phyloP scores from a whole-genome alignment of 1,140 invertebrate genomes.

The Drosophila sucinea region DNA sequence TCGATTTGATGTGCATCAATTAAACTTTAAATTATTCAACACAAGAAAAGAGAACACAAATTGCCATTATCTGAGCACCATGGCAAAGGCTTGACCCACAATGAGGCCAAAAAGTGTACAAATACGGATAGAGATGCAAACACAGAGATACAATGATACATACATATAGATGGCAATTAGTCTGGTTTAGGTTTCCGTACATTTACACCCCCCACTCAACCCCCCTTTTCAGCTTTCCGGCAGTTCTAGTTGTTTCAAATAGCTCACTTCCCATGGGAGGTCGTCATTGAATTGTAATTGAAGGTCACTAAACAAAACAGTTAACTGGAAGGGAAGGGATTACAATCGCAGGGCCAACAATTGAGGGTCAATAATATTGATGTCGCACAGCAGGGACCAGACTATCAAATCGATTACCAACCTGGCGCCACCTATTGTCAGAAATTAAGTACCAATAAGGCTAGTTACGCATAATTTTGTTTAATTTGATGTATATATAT shows the following conservation, averaged over 20 bases:
- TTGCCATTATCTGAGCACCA: constrained; percentile 28
- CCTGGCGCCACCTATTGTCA: background rate
- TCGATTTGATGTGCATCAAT: constrained; percentile 6
- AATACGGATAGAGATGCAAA: constrained; percentile 35
- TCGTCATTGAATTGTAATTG: constrained; percentile 29
- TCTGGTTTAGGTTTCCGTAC: constrained; percentile 57
- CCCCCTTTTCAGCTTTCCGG: constrained; percentile 58
- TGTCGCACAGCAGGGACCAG: background rate
- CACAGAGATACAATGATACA: constrained; percentile 21
- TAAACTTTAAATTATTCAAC: background rate
- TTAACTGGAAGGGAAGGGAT: background rate
- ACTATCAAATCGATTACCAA: background rate
- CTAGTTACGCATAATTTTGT: background rate
- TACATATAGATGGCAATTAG: constrained; percentile 66
- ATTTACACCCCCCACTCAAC: constrained; percentile 2
- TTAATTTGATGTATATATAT: too few species aligned
- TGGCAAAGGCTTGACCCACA: constrained; percentile 62
- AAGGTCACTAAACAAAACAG: constrained; percentile 4
- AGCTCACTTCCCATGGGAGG: constrained; percentile 35
- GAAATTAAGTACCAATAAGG: background rate
- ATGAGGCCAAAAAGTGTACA: constrained; percentile 30
- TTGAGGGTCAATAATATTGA: background rate
- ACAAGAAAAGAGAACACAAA: constrained; percentile 17
- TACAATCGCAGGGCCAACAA: too few species aligned
- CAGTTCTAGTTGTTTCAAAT: constrained; percentile 44